Percentiles rank a stretch among this genome's conserved stretches.
These are phyloP conservation scores for Crotalus helleri DNA, from an alignment of 2,113 vertebrate species.

Conservation along the genomic window DNA sequence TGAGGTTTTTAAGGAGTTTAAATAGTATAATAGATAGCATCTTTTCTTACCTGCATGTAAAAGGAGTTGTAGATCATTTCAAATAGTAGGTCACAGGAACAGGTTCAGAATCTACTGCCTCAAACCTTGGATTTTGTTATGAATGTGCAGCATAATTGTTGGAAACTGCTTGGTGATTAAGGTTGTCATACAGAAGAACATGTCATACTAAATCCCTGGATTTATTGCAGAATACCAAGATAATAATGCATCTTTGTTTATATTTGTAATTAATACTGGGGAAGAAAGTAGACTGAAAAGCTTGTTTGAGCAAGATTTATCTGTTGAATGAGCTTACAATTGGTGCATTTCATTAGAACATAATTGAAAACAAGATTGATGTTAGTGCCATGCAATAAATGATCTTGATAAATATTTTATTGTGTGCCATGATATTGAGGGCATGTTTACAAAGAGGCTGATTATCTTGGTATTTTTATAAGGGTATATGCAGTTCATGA, in stretches of 20 bases:
- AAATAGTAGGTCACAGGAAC: conserved; percentile 31
- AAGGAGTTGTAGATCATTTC: conserved; percentile 36
- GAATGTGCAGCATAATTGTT: conserved; percentile 47
- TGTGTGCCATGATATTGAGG: conserved; percentile 49
- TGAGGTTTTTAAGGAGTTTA: conserved; percentile 27
- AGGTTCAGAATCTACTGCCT: conserved; percentile 23
- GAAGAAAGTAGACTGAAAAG: conserved; percentile 64
- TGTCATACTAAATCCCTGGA: conserved; percentile 44
- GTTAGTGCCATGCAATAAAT: conserved; percentile 64
- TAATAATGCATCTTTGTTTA: conserved; percentile 68
- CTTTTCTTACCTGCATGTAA: conserved; percentile 16
- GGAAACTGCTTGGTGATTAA: conserved; percentile 51
- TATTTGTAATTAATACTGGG: conserved; percentile 68
- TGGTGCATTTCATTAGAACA: conserved; percentile 72
- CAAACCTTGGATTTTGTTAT: conserved; percentile 34
- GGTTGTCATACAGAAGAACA: conserved; percentile 45
- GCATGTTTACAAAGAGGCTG: conserved; percentile 38
- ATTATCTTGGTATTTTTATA: conserved; percentile 33
- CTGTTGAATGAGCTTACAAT: conserved; percentile 63
- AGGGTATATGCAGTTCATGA: neutral
- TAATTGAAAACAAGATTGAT: conserved; percentile 71
- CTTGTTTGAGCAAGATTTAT: conserved; percentile 68
- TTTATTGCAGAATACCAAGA: conserved; percentile 57
- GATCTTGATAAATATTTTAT: conserved; percentile 62
- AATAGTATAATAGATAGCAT: neutral